phyloP scores from a whole-genome alignment of 2,888 invertebrate species.

The Drosophila aldrichi region DNA sequence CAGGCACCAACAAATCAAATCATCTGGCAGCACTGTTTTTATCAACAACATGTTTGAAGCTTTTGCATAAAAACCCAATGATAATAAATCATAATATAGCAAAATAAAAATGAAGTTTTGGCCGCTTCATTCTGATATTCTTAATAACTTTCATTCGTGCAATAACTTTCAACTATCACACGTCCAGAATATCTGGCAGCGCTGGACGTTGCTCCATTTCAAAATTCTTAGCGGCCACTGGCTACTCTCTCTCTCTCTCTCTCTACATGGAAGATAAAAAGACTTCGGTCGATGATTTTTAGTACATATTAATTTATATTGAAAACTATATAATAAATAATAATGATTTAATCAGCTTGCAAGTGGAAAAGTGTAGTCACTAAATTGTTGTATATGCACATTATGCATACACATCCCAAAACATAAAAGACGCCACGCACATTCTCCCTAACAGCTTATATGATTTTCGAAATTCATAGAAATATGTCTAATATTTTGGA shows the following conservation, averaged over 20 bases:
- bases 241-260: not conserved
- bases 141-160: not conserved
- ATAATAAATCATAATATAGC: not conserved
- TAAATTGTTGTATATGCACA: slow-evolving; percentile 24
- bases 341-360: slow-evolving; percentile 58
- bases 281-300: not conserved
- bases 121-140: not conserved
- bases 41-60: too few relatives aligned
- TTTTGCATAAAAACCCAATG: too few relatives aligned
- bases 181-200: slow-evolving; percentile 1
- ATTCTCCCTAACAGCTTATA: not conserved
- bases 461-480: not conserved
- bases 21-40: not conserved
- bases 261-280: not conserved
- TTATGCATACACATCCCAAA: slow-evolving; percentile 7
- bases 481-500: slow-evolving; percentile 17
- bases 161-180: too few relatives aligned
- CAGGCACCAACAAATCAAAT: too few relatives aligned
- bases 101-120: not conserved
- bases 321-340: slow-evolving; percentile 76
- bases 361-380: slow-evolving; percentile 49
- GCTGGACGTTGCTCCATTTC: not conserved
- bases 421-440: slow-evolving; percentile 7
- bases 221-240: not conserved
- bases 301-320: slow-evolving; percentile 42